Percentiles rank a stretch among this genome's conserved stretches.
phyloP scores from a whole-genome alignment of 2,797 vertebrate species.

The Bryconaethiops microstoma region DNA sequence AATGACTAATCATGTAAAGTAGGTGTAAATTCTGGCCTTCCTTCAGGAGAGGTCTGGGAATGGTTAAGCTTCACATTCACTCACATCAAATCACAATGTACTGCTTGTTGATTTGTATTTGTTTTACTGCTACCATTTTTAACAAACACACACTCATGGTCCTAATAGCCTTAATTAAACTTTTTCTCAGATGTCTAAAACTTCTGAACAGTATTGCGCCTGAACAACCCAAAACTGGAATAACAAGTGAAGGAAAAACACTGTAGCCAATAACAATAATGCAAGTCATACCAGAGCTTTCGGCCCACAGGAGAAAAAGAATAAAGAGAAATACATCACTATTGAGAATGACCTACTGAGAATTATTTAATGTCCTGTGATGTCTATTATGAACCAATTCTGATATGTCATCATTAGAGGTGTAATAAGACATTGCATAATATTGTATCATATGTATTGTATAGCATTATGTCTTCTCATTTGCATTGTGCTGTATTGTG shows the following conservation, averaged over 20 bases:
- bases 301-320: neutral
- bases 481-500: too few species aligned
- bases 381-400: neutral
- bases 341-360: neutral
- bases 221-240: neutral
- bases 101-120: too few species aligned
- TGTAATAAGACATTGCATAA: too few species aligned
- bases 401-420: too few species aligned
- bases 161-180: too few species aligned
- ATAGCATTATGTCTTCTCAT: too few species aligned
- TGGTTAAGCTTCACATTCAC: neutral
- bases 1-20: too few species aligned
- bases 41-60: too few species aligned
- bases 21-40: too few species aligned
- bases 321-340: neutral
- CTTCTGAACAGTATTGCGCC: neutral
- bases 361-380: neutral
- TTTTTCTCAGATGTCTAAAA: neutral
- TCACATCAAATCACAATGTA: neutral
- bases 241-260: neutral
- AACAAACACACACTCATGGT: too few species aligned
- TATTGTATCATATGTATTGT: too few species aligned
- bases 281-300: constrained; percentile 25
- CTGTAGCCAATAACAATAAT: neutral
- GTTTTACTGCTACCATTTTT: too few species aligned